Evolutionary conservation across 2,888 invertebrate genomes (phyloP).

Genomic region (Hirtodrosophila alboralis): DNA sequence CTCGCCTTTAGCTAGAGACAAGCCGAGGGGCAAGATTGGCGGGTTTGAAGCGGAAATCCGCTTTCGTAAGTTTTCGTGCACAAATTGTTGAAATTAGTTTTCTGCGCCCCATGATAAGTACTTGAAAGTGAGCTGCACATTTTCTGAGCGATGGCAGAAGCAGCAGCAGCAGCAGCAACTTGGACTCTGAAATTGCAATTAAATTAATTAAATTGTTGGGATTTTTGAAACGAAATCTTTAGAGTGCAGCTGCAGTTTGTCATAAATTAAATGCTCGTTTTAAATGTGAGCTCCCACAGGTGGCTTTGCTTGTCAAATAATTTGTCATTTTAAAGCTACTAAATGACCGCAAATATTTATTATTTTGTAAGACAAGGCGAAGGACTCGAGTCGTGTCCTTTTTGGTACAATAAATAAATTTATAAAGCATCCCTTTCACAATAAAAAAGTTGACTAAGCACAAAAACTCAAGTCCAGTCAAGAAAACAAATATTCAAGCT

Average conservation of each 20-base stretch:
- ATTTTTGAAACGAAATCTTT: constrained; percentile 31
- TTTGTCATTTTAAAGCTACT: not conserved
- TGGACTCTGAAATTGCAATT: constrained; percentile 73
- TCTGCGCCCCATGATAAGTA: constrained; percentile 70
- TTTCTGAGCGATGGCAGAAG: constrained; percentile 1
- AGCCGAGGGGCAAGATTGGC: not conserved
- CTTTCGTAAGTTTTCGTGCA: constrained; percentile 69
- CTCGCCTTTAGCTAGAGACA: constrained; percentile 25
- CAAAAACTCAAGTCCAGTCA: constrained; percentile 32
- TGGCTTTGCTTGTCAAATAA: constrained; percentile 7
- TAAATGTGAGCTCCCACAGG: constrained; percentile 16
- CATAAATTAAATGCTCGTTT: constrained; percentile 3
- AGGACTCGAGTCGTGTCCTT: not conserved
- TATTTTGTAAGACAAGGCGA: constrained; percentile 18
- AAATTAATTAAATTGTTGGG: constrained; percentile 72
- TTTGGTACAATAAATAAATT: constrained; percentile 25
- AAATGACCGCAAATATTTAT: constrained; percentile 16
- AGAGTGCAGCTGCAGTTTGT: constrained; percentile 29
- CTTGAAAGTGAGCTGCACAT: constrained; percentile 66
- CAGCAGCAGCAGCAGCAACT: constrained; percentile 6
- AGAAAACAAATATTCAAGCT: constrained; percentile 29
- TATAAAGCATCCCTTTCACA: constrained; percentile 10
- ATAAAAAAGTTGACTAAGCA: constrained; percentile 52
- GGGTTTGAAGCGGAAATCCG: constrained; percentile 65
- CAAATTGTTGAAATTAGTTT: constrained; percentile 80